phyloP scores from a whole-genome alignment of 2,113 vertebrate genomes.

The Phalacrocorax aristotelis region DNA sequence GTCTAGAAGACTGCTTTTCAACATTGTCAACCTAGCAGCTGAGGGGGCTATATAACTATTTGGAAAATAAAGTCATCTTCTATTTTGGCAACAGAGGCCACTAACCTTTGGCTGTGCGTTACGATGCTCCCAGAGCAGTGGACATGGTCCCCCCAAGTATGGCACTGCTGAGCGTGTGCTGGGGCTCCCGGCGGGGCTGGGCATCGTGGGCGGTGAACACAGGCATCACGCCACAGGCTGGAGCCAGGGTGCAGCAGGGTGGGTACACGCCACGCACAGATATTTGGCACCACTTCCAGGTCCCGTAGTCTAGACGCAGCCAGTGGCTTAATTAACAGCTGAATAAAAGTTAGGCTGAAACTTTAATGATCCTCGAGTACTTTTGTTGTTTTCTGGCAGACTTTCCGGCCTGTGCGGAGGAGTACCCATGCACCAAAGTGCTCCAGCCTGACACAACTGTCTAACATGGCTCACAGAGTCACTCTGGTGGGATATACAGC shows the following conservation, averaged over 20 bases:
- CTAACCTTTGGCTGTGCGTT: neutral
- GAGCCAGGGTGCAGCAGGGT: neutral
- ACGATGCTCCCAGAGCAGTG: rapidly evolving
- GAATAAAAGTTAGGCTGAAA: conserved; percentile 25
- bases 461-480: rapidly evolving
- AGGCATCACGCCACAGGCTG: rapidly evolving
- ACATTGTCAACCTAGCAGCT: neutral
- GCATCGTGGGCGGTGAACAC: rapidly evolving
- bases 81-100: neutral
- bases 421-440: rapidly evolving
- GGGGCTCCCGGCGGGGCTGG: rapidly evolving
- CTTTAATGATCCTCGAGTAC: neutral
- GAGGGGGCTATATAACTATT: neutral
- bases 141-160: rapidly evolving
- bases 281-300: neutral
- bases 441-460: rapidly evolving
- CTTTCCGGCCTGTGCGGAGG: neutral
- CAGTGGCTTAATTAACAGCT: conserved; percentile 26
- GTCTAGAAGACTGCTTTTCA: neutral
- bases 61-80: neutral
- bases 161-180: rapidly evolving
- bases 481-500: too few species aligned
- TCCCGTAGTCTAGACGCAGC: neutral
- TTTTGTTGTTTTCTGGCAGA: neutral
- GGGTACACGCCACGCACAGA: neutral